Conservation (phyloP, 2,888 invertebrate genomes). For the Diarsia brunnea region DNA sequence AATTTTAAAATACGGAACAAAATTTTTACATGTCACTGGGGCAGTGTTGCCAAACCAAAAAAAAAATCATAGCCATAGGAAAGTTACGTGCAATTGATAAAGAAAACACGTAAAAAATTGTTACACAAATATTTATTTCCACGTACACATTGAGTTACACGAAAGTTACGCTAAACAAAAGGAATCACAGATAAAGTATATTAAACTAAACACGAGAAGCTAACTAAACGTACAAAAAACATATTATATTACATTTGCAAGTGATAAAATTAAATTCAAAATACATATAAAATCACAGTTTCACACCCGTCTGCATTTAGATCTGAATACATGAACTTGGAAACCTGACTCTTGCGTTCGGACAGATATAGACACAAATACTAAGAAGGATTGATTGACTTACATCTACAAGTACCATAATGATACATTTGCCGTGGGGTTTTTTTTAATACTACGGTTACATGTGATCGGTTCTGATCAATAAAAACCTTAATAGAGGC, state of each 20-base stretch:
- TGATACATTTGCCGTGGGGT: slow-evolving; percentile 25
- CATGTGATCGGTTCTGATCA: slow-evolving; percentile 7
- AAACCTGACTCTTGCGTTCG: slow-evolving; percentile 14
- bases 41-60: too few relatives aligned
- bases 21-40: too few relatives aligned
- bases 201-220: slow-evolving; percentile 69
- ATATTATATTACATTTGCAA: slow-evolving; percentile 67
- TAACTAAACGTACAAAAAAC: slow-evolving; percentile 59
- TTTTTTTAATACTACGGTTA: not conserved
- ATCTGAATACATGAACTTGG: slow-evolving; percentile 42
- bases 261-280: slow-evolving; percentile 61
- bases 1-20: too few relatives aligned
- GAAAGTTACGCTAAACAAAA: slow-evolving; percentile 82
- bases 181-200: slow-evolving; percentile 89
- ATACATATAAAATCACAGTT: slow-evolving; percentile 68
- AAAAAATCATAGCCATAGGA: not conserved
- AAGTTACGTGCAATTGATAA: not conserved
- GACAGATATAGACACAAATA: slow-evolving; percentile 38
- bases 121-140: slow-evolving; percentile 88
- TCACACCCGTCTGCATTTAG: slow-evolving; percentile 60
- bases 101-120: slow-evolving; percentile 69
- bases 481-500: slow-evolving; percentile 6
- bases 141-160: slow-evolving; percentile 85
- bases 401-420: slow-evolving; percentile 51
- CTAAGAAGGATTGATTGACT: slow-evolving; percentile 33